Evolutionary conservation across 1,140 invertebrate species (phyloP).

Genomic region (Bombus turneri): DNA sequence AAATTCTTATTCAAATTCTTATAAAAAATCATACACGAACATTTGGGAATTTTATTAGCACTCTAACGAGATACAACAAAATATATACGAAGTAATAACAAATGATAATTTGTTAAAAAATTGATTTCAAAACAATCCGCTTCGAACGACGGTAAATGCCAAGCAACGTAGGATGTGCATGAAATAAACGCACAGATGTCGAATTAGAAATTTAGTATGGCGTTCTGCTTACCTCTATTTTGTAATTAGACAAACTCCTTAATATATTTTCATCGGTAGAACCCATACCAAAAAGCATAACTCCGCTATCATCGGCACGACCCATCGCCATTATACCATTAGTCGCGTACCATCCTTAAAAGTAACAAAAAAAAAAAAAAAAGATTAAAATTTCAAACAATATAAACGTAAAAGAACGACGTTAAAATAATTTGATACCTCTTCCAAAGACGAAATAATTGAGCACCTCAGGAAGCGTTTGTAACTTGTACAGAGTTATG

Average conservation of each 20-base stretch:
- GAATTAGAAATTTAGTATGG: no score
- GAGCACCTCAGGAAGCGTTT: slow-evolving; percentile 83
- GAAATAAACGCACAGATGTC: no score
- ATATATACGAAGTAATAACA: no score
- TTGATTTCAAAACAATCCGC: no score
- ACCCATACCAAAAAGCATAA: slow-evolving; percentile 87
- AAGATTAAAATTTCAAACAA: not conserved
- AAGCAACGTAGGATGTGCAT: no score
- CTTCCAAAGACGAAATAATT: slow-evolving; percentile 85
- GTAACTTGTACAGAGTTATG: slow-evolving; percentile 85
- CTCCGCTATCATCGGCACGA: slow-evolving; percentile 81
- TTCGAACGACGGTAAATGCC: no score
- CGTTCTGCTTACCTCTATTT: slow-evolving; percentile 81
- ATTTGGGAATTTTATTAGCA: no score
- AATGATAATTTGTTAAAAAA: no score
- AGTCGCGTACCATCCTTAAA: slow-evolving; percentile 81
- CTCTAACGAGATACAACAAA: no score
- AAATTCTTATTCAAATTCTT: no score
- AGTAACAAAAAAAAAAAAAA: not conserved
- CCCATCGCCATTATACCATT: slow-evolving; percentile 85
- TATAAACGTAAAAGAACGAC: not conserved
- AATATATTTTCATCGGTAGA: slow-evolving; percentile 86
- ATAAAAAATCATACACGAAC: no score
- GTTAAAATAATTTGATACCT: slow-evolving; percentile 79
- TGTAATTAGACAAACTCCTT: slow-evolving; percentile 86